A percentile compares a stretch with the other conserved stretches of the same genome.
These are phyloP conservation scores for Hypomecis punctinalis DNA, from an alignment of 2,888 invertebrate species.

Conservation along the genomic window DNA sequence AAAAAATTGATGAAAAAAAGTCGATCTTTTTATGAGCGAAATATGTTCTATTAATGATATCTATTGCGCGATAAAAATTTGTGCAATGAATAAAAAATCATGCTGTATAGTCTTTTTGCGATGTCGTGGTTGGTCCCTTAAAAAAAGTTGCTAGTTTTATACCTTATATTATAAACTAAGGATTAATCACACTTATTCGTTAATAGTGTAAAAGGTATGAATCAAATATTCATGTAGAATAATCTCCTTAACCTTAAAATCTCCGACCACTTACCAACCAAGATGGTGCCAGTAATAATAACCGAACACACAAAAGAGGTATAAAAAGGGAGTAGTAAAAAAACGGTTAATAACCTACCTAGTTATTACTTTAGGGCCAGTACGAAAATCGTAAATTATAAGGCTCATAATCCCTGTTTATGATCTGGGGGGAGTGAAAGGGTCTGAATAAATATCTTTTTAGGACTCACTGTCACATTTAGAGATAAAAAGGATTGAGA, in stretches of 20 bases:
- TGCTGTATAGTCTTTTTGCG: too few species aligned
- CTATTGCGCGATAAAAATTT: too few species aligned
- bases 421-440: slow-evolving; percentile 26
- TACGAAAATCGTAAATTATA: slow-evolving; percentile 43
- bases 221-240: too few species aligned
- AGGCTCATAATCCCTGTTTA: slow-evolving; percentile 40
- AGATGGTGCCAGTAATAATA: slow-evolving; percentile 28
- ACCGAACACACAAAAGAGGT: slow-evolving; percentile 30
- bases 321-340: slow-evolving; percentile 34
- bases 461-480: slow-evolving; percentile 9
- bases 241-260: slow-evolving; percentile 9
- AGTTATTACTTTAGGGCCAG: slow-evolving; percentile 40
- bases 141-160: too few species aligned
- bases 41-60: too few species aligned
- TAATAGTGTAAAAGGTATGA: too few species aligned
- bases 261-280: slow-evolving; percentile 22
- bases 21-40: too few species aligned
- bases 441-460: slow-evolving; percentile 27
- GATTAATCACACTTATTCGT: too few species aligned
- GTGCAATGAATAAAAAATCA: too few species aligned
- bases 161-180: too few species aligned
- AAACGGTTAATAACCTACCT: slow-evolving; percentile 37
- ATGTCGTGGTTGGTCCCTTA: too few species aligned
- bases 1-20: too few species aligned
- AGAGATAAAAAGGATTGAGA: slow-evolving; percentile 9